These are phyloP conservation scores for Peromyscus nudipes DNA, from an alignment of 2,797 vertebrate species.

Conservation along the genomic window DNA sequence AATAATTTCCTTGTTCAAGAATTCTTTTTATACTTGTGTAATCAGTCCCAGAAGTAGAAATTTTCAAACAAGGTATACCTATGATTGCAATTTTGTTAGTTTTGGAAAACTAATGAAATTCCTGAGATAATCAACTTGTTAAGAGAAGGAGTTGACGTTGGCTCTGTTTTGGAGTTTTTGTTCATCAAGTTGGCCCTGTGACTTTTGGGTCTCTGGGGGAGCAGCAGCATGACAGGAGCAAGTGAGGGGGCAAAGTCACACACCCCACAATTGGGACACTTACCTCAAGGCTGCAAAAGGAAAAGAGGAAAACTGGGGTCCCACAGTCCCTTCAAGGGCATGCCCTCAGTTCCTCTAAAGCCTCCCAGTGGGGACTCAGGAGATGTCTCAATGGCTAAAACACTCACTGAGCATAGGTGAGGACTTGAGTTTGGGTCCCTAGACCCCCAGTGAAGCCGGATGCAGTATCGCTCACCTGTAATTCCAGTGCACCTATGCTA, in stretches of 20 bases:
- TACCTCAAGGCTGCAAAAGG: background rate
- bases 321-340: background rate
- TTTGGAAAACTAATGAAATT: background rate
- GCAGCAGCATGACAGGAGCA: background rate
- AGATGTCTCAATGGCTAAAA: too few relatives aligned
- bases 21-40: background rate
- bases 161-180: background rate
- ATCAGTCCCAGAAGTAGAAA: background rate
- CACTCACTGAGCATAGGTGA: background rate
- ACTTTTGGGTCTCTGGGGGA: background rate
- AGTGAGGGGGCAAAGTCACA: background rate
- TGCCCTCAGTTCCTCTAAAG: background rate
- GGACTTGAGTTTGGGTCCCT: background rate
- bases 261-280: background rate
- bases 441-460: background rate
- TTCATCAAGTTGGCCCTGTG: background rate
- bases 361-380: background rate
- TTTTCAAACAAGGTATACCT: background rate
- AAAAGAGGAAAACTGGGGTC: background rate
- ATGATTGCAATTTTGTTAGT: background rate
- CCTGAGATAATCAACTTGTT: background rate
- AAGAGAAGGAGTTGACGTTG: background rate
- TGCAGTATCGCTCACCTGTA: background rate
- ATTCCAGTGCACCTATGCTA: background rate
- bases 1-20: constrained; percentile 11